phyloP scores from a whole-genome alignment of 2,888 invertebrate genomes.

The Cepaea hortensis region DNA sequence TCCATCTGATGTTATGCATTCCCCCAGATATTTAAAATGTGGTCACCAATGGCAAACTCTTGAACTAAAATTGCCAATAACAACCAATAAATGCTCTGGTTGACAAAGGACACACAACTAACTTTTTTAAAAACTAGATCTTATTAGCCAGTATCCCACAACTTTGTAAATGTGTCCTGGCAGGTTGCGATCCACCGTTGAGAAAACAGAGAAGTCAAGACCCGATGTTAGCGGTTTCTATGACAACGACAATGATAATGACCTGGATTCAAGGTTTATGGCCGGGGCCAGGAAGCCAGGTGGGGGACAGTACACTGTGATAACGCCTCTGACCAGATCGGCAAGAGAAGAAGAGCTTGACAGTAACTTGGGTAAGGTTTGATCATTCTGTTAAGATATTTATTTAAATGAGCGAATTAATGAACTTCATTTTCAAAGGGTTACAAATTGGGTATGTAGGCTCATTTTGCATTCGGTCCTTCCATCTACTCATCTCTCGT shows the following conservation, averaged over 20 bases:
- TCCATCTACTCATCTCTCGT: neutral
- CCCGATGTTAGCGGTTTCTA: conserved; percentile 62
- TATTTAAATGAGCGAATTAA: neutral
- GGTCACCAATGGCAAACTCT: too few species aligned
- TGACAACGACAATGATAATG: conserved; percentile 58
- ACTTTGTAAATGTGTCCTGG: neutral
- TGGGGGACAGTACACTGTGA: conserved; percentile 49
- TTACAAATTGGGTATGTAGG: too few species aligned
- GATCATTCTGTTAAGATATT: neutral
- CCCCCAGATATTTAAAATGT: too few species aligned
- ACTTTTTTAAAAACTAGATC: too few species aligned
- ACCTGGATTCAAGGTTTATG: conserved; percentile 64
- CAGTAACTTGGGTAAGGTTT: conserved; percentile 69
- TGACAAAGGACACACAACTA: too few species aligned
- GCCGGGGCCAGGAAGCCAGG: conserved; percentile 57
- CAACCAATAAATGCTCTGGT: too few species aligned
- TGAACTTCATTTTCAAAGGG: too few species aligned
- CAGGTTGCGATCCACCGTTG: conserved; percentile 33
- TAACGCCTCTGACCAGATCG: conserved; percentile 65
- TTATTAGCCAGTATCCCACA: too few species aligned
- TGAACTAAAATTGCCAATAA: too few species aligned
- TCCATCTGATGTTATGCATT: too few species aligned
- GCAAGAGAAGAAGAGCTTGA: conserved; percentile 67
- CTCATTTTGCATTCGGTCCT: too few species aligned
- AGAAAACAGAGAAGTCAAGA: conserved; percentile 52